Evolutionary conservation across 2,888 invertebrate species (phyloP).

Genomic region (Epicampocera succincta): DNA sequence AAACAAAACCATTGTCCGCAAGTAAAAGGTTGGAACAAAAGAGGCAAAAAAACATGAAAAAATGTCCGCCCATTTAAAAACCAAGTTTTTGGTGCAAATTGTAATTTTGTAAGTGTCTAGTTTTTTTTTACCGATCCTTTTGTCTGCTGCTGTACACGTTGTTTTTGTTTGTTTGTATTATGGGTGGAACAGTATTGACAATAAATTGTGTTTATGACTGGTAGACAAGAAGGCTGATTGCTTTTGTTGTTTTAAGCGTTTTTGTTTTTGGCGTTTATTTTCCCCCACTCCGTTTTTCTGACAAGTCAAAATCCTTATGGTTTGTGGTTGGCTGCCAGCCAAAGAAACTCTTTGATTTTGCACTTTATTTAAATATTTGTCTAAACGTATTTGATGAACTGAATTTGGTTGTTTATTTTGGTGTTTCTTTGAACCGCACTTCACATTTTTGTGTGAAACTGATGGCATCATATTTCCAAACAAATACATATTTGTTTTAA

Average conservation of each 20-base stretch:
- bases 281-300: not conserved
- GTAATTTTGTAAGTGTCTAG: not conserved
- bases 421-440: constrained; percentile 9
- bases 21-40: constrained; percentile 18
- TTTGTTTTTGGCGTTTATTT: constrained; percentile 18
- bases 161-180: constrained; percentile 7
- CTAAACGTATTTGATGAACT: constrained; percentile 47
- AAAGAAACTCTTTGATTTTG: constrained; percentile 39
- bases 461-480: constrained; percentile 15
- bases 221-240: constrained; percentile 38
- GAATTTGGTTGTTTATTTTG: constrained; percentile 12
- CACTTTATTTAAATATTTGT: constrained; percentile 43
- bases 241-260: constrained; percentile 5
- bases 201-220: constrained; percentile 21
- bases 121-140: constrained; percentile 10
- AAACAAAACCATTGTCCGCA: constrained; percentile 28
- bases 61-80: too few relatives aligned
- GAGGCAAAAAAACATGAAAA: not conserved
- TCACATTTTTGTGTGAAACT: constrained; percentile 8
- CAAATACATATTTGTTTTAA: not conserved
- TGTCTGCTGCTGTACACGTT: not conserved
- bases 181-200: constrained; percentile 15
- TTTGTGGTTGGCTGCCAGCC: constrained; percentile 63
- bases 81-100: not conserved
- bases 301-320: constrained; percentile 47